Conservation (phyloP, 2,113 vertebrate genomes). For the Mirza zaza region DNA sequence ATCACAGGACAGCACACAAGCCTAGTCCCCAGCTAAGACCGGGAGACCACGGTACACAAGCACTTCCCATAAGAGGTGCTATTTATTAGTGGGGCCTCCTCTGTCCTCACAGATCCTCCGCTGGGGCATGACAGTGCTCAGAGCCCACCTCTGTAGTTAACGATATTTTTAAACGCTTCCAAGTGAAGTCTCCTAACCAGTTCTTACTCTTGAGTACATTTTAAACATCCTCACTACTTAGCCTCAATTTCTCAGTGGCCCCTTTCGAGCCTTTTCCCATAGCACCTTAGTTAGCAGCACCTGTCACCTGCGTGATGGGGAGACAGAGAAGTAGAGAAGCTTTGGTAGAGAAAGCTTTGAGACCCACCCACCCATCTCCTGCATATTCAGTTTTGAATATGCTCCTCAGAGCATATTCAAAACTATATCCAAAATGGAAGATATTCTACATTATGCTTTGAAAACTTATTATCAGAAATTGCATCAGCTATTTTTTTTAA, state of each 20-base stretch:
- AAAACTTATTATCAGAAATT: neutral
- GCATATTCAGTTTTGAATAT: too few relatives aligned
- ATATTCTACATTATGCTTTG: neutral
- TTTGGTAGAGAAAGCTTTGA: neutral
- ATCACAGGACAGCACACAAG: neutral
- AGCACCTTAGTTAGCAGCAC: neutral
- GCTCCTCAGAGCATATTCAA: neutral
- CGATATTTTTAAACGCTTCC: neutral
- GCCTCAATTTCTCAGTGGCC: neutral
- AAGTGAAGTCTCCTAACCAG: neutral
- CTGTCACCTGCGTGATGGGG: fast-evolving
- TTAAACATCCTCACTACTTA: neutral
- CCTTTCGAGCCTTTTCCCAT: neutral
- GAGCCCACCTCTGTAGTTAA: neutral
- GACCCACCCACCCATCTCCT: too few relatives aligned
- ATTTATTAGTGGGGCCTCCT: neutral
- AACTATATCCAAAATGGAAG: neutral
- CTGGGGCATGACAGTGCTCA: neutral
- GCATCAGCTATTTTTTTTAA: neutral
- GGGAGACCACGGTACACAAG: fast-evolving
- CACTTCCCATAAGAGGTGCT: neutral
- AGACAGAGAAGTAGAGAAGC: too few relatives aligned
- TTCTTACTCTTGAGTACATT: neutral
- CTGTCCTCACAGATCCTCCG: neutral
- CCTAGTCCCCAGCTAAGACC: too few relatives aligned